Percentiles rank a stretch among this genome's conserved stretches.
These are phyloP conservation scores for Dastarcus helophoroides DNA, from an alignment of 2,888 invertebrate genomes.

Conservation along the genomic window DNA sequence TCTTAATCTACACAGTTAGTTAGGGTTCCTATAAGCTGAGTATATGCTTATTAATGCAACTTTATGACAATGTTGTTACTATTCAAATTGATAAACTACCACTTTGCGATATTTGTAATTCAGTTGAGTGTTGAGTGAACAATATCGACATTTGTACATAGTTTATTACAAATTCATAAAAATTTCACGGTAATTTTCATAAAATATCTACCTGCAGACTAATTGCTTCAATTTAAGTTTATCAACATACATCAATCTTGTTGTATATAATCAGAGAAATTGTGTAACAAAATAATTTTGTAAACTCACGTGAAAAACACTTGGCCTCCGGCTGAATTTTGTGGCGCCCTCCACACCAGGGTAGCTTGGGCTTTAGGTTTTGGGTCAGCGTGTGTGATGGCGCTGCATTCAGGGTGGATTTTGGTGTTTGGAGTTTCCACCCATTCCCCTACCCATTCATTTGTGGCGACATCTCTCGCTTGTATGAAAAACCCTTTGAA, in stretches of 20 bases:
- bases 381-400: constrained; percentile 69
- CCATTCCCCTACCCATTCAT: constrained; percentile 69
- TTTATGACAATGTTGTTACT: too few species aligned
- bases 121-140: too few species aligned
- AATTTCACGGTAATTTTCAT: too few species aligned
- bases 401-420: constrained; percentile 64
- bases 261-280: background rate
- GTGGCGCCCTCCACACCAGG: constrained; percentile 64
- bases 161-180: too few species aligned
- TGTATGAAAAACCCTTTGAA: constrained; percentile 80
- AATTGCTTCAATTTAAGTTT: too few species aligned
- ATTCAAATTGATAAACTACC: too few species aligned
- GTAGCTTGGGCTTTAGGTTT: constrained; percentile 61
- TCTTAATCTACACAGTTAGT: too few species aligned
- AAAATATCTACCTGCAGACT: too few species aligned
- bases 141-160: too few species aligned
- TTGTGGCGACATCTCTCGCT: constrained; percentile 58
- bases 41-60: too few species aligned
- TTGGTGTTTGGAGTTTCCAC: constrained; percentile 62
- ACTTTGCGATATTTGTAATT: too few species aligned
- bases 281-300: constrained; percentile 1
- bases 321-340: constrained; percentile 46
- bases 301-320: constrained; percentile 72
- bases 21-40: too few species aligned
- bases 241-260: background rate